Base-by-base conservation (phyloP, 2,888 invertebrate genomes). In the Aproaerema taeniolella region DNA sequence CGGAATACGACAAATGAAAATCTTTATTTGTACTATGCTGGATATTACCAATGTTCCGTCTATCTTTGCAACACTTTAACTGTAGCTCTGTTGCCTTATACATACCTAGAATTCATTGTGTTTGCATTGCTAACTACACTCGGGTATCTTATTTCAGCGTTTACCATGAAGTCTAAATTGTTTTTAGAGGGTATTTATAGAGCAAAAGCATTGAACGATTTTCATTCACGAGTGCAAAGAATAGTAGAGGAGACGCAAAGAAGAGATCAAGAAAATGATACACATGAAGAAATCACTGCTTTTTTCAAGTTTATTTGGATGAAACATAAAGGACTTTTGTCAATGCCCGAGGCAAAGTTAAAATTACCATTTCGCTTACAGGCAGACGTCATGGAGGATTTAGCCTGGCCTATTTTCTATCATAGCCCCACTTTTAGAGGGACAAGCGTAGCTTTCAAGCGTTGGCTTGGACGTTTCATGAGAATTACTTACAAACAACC, bases 161-260 rank as follows among this genome's bases (percentile, higher is more conserved):
- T 67, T 37, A 33, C 74, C 8, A 35, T 78, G 2, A 14, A 66
- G 11, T 78, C 81, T 0, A 81, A 79, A 48, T 42, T 66, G 35
- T 69, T 76, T 20, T 62, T 65, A 2, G 81, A 82, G 50, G 52
- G 63, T 1, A 37, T 67, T 28, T 43, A 78, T 14, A 54, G 53
- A 26, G 42, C 72, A 3, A 56, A 63, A 38, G 57, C 59, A 44
- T 49, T 70, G 24, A 63, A 52, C 20, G 39, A 46, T 2, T 66
- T 55, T 39, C 61, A 73, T 47, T 59, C 67, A n/a, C 52, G 51
- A 3, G 61, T 71, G 1, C 46, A 49, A 29, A 69, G 65, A 46
- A 55, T 77, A 13, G 51, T 73, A 24, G 58, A 61, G 15, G 80
- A 81, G 53, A 73, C 79, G 10, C 8, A 9, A 20, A 13, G n/a